Evolutionary conservation across 1,140 invertebrate genomes (phyloP).

Genomic region (Luehdorfia chinensis): DNA sequence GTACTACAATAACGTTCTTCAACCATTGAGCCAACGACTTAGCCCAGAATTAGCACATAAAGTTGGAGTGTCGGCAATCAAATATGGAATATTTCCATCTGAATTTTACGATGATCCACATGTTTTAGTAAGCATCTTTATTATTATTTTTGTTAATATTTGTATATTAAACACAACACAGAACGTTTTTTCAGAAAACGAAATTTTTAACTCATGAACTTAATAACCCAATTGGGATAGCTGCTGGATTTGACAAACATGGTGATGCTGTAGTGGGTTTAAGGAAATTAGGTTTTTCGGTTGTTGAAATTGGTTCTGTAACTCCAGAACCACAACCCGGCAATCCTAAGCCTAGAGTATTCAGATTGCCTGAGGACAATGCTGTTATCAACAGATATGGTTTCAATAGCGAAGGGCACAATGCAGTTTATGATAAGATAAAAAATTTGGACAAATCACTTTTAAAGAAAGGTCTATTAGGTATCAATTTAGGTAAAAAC

Average conservation of each 20-base stretch:
- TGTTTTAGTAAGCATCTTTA: constrained; percentile 78
- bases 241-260: constrained; percentile 99
- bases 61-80: constrained; percentile 83
- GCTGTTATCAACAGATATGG: constrained; percentile 96
- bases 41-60: constrained; percentile 90
- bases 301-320: constrained; percentile 97
- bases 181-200: constrained; percentile 77
- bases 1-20: constrained; percentile 85
- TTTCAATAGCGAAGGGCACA: constrained; percentile 97
- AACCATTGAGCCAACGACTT: constrained; percentile 83
- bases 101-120: constrained; percentile 79
- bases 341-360: constrained; percentile 95
- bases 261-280: constrained; percentile 92
- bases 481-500: constrained; percentile 98
- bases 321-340: constrained; percentile 95
- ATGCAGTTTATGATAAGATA: constrained; percentile 83
- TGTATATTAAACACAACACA: background rate
- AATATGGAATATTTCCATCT: constrained; percentile 84
- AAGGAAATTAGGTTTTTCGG: constrained; percentile 93
- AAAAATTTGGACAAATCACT: constrained; percentile 73
- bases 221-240: constrained; percentile 94
- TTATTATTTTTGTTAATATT: constrained; percentile 20
- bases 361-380: constrained; percentile 88
- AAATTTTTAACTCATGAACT: constrained; percentile 85
- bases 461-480: constrained; percentile 81